Conservation (phyloP, 2,797 vertebrate genomes). For the Gymnoscopelus microlampas region DNA sequence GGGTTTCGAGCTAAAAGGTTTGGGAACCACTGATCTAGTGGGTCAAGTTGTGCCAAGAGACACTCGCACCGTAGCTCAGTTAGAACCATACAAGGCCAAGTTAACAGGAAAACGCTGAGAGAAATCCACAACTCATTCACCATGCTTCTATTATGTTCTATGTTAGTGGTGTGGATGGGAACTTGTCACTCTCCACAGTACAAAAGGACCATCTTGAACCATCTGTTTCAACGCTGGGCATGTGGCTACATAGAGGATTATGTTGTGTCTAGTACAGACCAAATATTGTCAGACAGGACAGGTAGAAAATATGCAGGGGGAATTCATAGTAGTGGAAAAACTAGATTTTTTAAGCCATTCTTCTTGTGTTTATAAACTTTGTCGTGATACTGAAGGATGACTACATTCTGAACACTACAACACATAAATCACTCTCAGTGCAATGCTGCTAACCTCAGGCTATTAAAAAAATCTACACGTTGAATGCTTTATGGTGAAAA, state of each 20-base stretch:
- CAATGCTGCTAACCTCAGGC: neutral
- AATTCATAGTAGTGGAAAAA: constrained; percentile 31
- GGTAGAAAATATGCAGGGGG: constrained; percentile 42
- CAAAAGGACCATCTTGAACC: constrained; percentile 61
- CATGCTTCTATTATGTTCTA: constrained; percentile 51
- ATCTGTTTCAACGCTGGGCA: constrained; percentile 70
- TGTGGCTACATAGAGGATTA: constrained; percentile 28
- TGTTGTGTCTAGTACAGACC: constrained; percentile 28
- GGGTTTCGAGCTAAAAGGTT: too few relatives aligned
- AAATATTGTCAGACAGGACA: constrained; percentile 48
- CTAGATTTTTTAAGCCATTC: neutral
- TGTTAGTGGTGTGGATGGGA: constrained; percentile 67
- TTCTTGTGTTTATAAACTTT: neutral
- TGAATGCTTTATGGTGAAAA: neutral
- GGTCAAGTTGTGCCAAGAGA: constrained; percentile 14
- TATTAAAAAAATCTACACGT: neutral
- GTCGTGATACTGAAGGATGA: neutral
- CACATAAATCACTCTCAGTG: constrained; percentile 9
- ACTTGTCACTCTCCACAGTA: constrained; percentile 61
- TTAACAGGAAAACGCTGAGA: constrained; percentile 65
- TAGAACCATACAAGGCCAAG: constrained; percentile 52
- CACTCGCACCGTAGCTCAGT: constrained; percentile 26
- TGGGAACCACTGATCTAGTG: neutral
- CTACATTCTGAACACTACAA: neutral
- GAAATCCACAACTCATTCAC: constrained; percentile 64